A percentile compares a stretch with the other conserved stretches of the same genome.
Evolutionary conservation across 2,888 invertebrate genomes (phyloP).

Genomic region (Agrotis ipsilon): DNA sequence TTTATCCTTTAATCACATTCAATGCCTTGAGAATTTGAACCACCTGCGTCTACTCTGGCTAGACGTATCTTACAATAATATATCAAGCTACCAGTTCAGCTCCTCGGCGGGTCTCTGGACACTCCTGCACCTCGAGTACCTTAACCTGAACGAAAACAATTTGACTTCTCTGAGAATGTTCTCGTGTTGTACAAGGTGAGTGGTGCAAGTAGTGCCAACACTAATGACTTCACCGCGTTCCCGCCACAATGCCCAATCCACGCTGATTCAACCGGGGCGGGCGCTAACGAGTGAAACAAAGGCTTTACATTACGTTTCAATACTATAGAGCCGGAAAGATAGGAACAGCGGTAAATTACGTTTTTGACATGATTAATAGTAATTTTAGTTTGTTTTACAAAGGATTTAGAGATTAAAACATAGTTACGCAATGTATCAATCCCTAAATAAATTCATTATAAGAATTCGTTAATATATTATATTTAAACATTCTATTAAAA

Average conservation of each 20-base stretch:
- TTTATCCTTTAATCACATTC: constrained; percentile 91
- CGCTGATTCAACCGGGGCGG: constrained; percentile 52
- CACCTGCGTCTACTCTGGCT: constrained; percentile 89
- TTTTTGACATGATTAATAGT: constrained; percentile 22
- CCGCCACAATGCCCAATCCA: constrained; percentile 57
- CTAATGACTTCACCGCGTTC: constrained; percentile 42
- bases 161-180: constrained; percentile 90
- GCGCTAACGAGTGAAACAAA: constrained; percentile 64
- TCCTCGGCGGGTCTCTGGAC: constrained; percentile 86
- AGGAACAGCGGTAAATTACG: constrained; percentile 31
- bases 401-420: constrained; percentile 3
- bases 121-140: constrained; percentile 86
- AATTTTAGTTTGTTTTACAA: constrained; percentile 6
- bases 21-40: constrained; percentile 90
- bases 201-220: constrained; percentile 27
- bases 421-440: too few species aligned
- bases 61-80: constrained; percentile 90
- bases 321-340: constrained; percentile 22
- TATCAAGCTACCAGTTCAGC: constrained; percentile 85
- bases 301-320: constrained; percentile 30
- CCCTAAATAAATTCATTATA: too few species aligned
- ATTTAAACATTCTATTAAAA: too few species aligned
- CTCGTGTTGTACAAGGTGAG: constrained; percentile 83
- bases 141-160: constrained; percentile 90
- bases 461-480: too few species aligned